Percentiles rank a stretch among this genome's conserved stretches.
Evolutionary conservation across 2,113 vertebrate species (phyloP).

Genomic region (Heloderma charlesbogerti): DNA sequence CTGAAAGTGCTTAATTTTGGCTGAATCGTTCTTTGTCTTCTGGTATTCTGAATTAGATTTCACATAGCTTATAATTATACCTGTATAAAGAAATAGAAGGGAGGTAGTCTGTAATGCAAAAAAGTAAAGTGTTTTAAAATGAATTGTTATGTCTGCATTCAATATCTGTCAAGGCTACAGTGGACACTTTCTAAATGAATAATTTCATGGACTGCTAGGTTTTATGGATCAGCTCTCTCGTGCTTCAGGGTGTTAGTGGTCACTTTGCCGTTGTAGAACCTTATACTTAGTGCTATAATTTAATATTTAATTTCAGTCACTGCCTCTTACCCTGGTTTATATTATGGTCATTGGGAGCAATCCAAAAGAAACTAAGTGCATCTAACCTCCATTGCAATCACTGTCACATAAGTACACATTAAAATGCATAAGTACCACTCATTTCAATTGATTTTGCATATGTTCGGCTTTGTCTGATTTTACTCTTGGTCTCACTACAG

Average conservation of each 20-base stretch:
- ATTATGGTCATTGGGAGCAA: not conserved
- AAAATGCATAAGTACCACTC: not conserved
- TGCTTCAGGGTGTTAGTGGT: conserved; percentile 30
- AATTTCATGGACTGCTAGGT: conserved; percentile 70
- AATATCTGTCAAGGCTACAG: conserved; percentile 58
- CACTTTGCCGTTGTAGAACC: conserved; percentile 41
- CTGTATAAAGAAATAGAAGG: conserved; percentile 9
- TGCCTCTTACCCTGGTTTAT: not conserved
- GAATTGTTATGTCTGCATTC: conserved; percentile 63
- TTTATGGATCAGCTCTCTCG: conserved; percentile 43
- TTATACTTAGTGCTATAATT: conserved; percentile 17
- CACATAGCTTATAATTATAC: fast-evolving
- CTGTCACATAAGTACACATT: not conserved
- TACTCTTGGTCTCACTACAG: not conserved
- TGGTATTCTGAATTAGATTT: not conserved
- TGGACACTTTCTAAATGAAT: conserved; percentile 56
- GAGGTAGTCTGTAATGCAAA: not conserved
- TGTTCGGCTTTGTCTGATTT: not conserved
- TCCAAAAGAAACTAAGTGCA: not conserved
- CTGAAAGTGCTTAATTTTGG: not conserved
- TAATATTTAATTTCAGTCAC: conserved; percentile 9
- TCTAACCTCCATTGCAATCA: not conserved
- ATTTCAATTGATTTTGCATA: not conserved
- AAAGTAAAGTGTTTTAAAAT: conserved; percentile 54
- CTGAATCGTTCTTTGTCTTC: not conserved